Evolutionary conservation across 2,888 invertebrate species (phyloP).

Genomic region (Dastarcus helophoroides): DNA sequence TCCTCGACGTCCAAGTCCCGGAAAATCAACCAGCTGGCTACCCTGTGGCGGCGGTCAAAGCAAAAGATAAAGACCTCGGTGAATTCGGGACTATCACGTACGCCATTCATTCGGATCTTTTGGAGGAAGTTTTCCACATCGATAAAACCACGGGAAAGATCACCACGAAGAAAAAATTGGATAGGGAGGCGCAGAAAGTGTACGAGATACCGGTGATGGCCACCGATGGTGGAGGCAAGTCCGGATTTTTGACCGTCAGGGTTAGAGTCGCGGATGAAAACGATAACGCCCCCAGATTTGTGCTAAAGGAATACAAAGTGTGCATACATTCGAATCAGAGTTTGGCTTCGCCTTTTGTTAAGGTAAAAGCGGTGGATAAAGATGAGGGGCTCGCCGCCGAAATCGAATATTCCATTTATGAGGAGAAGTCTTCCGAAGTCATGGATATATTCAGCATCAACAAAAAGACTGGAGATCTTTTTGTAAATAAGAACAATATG

Average conservation of each 20-base stretch:
- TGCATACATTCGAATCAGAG: slow-evolving; percentile 52
- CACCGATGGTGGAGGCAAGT: slow-evolving; percentile 68
- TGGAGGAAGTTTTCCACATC: slow-evolving; percentile 62
- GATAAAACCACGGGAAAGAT: slow-evolving; percentile 62
- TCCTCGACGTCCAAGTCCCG: slow-evolving; percentile 65
- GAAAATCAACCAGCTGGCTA: slow-evolving; percentile 75
- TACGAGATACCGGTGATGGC: slow-evolving; percentile 74
- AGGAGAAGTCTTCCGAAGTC: slow-evolving; percentile 49
- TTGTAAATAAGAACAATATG: slow-evolving; percentile 49
- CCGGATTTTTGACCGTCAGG: slow-evolving; percentile 62
- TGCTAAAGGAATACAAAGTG: slow-evolving; percentile 65
- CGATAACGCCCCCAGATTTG: slow-evolving; percentile 71
- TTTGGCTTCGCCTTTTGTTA: slow-evolving; percentile 46
- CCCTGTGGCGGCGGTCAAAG: slow-evolving; percentile 60
- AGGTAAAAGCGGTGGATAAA: slow-evolving; percentile 61
- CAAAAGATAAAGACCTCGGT: slow-evolving; percentile 73
- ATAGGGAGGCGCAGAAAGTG: slow-evolving; percentile 58
- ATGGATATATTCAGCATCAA: slow-evolving; percentile 66
- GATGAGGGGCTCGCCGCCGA: slow-evolving; percentile 65
- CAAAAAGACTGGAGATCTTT: slow-evolving; percentile 60
- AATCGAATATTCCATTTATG: slow-evolving; percentile 68
- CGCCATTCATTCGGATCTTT: slow-evolving; percentile 61
- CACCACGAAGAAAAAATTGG: slow-evolving; percentile 49
- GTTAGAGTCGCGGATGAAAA: slow-evolving; percentile 75
- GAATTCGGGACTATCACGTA: slow-evolving; percentile 65